Evolutionary conservation across 2,113 vertebrate species (phyloP).

Genomic region (Chloroceryle aenea): DNA sequence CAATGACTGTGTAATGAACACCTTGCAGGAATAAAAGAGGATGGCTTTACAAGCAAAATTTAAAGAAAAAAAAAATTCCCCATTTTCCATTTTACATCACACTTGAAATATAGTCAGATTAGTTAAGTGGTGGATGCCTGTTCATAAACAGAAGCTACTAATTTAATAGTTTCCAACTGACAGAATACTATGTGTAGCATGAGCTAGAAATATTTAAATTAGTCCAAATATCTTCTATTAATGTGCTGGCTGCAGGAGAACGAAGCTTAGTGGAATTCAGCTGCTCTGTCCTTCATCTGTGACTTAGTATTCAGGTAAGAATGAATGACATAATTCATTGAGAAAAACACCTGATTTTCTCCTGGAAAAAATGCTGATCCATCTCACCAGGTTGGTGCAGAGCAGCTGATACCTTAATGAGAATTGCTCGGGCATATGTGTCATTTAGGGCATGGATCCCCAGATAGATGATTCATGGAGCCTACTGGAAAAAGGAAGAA

Average conservation of each 20-base stretch:
- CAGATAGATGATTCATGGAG: background rate
- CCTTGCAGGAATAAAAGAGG: background rate
- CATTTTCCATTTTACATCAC: background rate
- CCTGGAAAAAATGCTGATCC: background rate
- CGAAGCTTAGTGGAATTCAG: background rate
- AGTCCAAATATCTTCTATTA: background rate
- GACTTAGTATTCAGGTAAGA: background rate
- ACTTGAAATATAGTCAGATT: background rate
- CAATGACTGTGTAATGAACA: background rate
- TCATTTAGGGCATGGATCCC: background rate
- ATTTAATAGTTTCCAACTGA: background rate
- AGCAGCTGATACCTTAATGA: background rate
- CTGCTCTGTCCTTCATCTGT: background rate
- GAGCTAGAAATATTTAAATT: background rate
- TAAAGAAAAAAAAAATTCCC: background rate
- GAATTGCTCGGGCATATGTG: background rate
- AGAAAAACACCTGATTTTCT: background rate
- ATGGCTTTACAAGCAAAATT: background rate
- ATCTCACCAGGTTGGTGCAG: background rate
- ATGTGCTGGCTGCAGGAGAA: background rate
- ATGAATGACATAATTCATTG: background rate
- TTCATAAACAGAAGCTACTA: background rate
- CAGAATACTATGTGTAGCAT: background rate
- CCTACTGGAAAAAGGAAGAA: background rate
- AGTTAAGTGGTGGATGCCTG: background rate